These are phyloP conservation scores for Dendrolimus pini DNA, from an alignment of 2,888 invertebrate species.

Conservation along the genomic window DNA sequence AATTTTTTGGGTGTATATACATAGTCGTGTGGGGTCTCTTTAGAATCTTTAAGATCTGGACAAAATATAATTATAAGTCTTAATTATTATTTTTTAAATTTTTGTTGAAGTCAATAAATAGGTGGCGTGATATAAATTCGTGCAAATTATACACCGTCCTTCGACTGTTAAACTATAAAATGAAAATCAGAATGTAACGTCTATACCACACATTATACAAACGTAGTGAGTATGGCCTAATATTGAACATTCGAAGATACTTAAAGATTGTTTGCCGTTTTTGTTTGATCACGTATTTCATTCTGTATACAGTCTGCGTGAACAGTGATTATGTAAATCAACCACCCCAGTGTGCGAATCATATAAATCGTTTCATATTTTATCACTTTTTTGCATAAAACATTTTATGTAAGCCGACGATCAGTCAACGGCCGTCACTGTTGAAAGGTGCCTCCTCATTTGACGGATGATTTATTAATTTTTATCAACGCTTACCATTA, in stretches of 20 bases:
- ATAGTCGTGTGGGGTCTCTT: too few species aligned
- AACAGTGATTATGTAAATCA: conserved; percentile 63
- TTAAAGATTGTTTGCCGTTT: conserved; percentile 32
- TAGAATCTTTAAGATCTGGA: too few species aligned
- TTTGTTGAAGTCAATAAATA: too few species aligned
- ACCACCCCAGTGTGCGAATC: conserved; percentile 43
- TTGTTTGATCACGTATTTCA: conserved; percentile 59
- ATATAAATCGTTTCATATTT: conserved; percentile 67
- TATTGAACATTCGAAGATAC: conserved; percentile 11
- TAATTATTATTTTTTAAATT: too few species aligned
- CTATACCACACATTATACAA: too few species aligned
- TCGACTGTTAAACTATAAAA: too few species aligned
- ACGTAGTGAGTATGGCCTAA: too few species aligned
- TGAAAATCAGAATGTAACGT: too few species aligned
- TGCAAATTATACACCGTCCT: too few species aligned
- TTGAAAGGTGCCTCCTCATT: conserved; percentile 38
- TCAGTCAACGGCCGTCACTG: conserved; percentile 44
- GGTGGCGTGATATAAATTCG: too few species aligned
- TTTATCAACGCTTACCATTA: conserved; percentile 6
- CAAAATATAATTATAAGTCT: too few species aligned
- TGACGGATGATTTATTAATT: conserved; percentile 40
- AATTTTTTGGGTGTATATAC: too few species aligned
- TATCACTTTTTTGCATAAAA: conserved; percentile 60
- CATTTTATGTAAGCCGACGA: conserved; percentile 54
- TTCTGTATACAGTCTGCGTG: conserved; percentile 38